Conservation (phyloP, 2,888 invertebrate species). For the Orthosia gracilis region DNA sequence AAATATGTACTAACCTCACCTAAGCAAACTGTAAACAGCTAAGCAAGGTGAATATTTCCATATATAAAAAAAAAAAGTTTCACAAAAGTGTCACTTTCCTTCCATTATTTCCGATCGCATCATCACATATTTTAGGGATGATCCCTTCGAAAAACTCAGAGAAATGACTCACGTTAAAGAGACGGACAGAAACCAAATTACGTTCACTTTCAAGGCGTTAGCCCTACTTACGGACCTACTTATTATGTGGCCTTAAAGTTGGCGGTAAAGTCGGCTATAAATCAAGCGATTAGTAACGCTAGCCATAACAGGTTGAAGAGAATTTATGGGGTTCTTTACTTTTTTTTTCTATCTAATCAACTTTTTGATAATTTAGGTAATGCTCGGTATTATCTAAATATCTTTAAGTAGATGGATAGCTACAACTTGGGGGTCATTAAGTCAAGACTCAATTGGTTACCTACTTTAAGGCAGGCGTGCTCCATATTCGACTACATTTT, state of each 20-base stretch:
- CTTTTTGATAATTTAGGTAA: not conserved
- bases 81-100: constrained; percentile 8
- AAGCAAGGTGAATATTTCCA: not conserved
- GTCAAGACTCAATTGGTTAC: no score
- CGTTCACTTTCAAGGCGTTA: constrained; percentile 51
- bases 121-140: constrained; percentile 41
- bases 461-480: no score
- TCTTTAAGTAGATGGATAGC: no score
- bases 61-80: constrained; percentile 3
- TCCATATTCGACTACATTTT: no score
- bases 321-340: constrained; percentile 9
- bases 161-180: constrained; percentile 55
- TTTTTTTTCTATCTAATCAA: not conserved
- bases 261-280: constrained; percentile 18
- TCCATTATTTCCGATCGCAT: constrained; percentile 6
- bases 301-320: not conserved
- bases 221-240: constrained; percentile 36
- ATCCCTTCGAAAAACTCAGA: constrained; percentile 36
- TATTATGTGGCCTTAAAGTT: constrained; percentile 45
- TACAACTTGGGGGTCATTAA: no score
- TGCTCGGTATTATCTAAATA: no score
- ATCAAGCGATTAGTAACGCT: not conserved
- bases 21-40: not conserved
- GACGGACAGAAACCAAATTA: constrained; percentile 58
- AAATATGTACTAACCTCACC: no score